Percentiles rank a stretch among this genome's conserved stretches.
phyloP scores from a whole-genome alignment of 2,797 vertebrate species.

The Lepilemur septentrionalis region DNA sequence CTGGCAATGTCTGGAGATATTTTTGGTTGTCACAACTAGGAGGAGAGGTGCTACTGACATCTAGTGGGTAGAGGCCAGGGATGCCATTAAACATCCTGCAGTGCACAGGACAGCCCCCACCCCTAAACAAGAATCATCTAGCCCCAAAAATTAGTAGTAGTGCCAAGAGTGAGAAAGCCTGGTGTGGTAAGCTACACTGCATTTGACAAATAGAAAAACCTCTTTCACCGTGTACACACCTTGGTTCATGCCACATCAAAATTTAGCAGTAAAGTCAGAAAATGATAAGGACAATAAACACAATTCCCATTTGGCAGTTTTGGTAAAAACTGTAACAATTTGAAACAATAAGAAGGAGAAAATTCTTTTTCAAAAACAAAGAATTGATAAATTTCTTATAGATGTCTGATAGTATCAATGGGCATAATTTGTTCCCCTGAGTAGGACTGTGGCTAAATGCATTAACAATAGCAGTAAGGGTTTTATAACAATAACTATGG shows the following conservation, averaged over 20 bases:
- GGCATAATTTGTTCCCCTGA: not conserved
- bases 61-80: not conserved
- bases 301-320: not conserved
- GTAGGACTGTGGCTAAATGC: not conserved
- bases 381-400: not conserved
- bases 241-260: not conserved
- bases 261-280: not conserved
- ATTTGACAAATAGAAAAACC: not conserved
- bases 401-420: not conserved
- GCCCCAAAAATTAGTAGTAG: not conserved
- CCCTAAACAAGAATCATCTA: not conserved
- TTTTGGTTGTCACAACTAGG: not conserved
- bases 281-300: not conserved
- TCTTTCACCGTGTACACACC: not conserved
- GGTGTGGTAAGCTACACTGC: not conserved
- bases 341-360: not conserved
- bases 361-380: constrained; percentile 28
- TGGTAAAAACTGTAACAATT: not conserved
- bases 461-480: not conserved
- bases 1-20: not conserved
- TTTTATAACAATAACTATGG: not conserved
- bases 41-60: not conserved
- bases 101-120: not conserved
- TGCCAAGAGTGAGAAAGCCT: not conserved
- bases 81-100: not conserved